Evolutionary conservation across 2,888 invertebrate genomes (phyloP), one percentile per base, ranked within the genome.

Genomic region (Auanema freiburgensis): DNA sequence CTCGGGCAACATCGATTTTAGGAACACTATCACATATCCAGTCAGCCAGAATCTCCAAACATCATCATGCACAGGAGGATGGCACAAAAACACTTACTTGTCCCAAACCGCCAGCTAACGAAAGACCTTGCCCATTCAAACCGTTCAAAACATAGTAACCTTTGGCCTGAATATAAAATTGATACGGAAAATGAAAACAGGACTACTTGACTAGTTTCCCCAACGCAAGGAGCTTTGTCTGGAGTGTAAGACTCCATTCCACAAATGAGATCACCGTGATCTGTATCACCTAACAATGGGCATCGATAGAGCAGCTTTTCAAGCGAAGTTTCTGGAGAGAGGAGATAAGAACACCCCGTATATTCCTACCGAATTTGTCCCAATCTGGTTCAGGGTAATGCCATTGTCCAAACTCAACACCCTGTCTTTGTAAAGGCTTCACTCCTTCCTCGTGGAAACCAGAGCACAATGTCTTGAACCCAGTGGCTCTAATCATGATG

Each of bases 241-340:
- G 97, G 95, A 4, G 95, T 93, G 86, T 96, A 97, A 1, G 92
- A 92, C 86, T 96, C 96, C 0, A 94, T 90, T 0, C 92, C 91
- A 83, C 93, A 93, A 78, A 90, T 90, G 14, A 97, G 87, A 69
- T 90, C 89, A 76, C 92, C 90, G 16, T 94, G 87, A 10, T 89
- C 87, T 0, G 91, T 91, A 52, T 89, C 87, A 33, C 88, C 89
- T 57, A 97, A 87, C 53, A 87, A 85, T 0, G 97, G 96, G 65
- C 93, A 89, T 24, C 96, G 88, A 72, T 90, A 89, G 46, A 96
- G 86, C 76, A 95, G 87, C 83, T 92, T 90, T 75, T 93, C 91
- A 40, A 97, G 87, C 51, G 95, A 86, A 50, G 91, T 88, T 83
- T 94, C 86, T 87, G 71, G 16, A 78, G 54, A 44, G 18, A 55